Conservation (phyloP, 2,113 vertebrate species). For the Himantopus leucocephalus region DNA sequence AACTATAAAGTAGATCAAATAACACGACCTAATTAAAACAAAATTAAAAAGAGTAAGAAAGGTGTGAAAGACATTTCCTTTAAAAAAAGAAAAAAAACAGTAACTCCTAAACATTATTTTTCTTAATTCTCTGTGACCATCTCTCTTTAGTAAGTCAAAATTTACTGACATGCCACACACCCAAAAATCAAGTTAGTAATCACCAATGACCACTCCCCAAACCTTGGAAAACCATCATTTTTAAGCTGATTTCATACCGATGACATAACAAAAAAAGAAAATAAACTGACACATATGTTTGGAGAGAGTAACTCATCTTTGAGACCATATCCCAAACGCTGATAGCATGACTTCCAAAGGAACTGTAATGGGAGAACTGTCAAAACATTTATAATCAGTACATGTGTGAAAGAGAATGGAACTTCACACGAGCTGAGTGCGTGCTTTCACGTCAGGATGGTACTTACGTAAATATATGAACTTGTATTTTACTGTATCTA, state of each 20-base stretch:
- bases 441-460: neutral
- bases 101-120: neutral
- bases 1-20: neutral
- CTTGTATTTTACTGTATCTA: neutral
- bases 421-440: too few species aligned
- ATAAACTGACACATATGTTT: fast-evolving
- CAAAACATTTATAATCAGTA: neutral
- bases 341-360: neutral
- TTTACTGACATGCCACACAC: neutral
- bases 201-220: neutral
- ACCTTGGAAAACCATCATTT: neutral
- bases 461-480: fast-evolving
- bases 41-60: neutral
- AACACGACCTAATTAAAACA: neutral
- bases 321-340: fast-evolving
- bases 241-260: neutral
- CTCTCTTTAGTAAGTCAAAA: neutral
- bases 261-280: fast-evolving
- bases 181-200: neutral
- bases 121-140: too few species aligned
- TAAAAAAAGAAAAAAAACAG: fast-evolving
- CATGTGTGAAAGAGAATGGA: fast-evolving
- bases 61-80: neutral
- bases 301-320: neutral
- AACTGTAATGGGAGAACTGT: neutral